Base-by-base conservation (phyloP, 35 echinoderm and acorn worm genomes). In the Ophiothrix spiculata region DNA sequence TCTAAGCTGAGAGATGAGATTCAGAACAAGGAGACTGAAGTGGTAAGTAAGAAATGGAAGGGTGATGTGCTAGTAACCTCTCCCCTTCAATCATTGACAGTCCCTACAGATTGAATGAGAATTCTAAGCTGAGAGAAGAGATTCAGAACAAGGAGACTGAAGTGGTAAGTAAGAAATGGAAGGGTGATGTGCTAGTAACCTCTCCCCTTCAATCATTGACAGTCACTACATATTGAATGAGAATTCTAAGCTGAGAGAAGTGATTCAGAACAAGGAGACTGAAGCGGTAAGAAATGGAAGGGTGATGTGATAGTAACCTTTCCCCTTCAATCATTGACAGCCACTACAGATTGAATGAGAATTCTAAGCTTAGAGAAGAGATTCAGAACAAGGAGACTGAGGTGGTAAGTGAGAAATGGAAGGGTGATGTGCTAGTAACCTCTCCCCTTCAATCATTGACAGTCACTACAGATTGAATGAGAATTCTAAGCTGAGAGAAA, bases 101-200 rank as follows among this genome's bases (percentile, higher is more conserved):
- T n/a, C n/a, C n/a, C n/a, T n/a, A 31, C 90, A 97, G 94, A 90
- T 86, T 97, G 33, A 79, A 83, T 80, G 90, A 97, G 84, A 97
- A 97, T 81, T 75, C 82, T 14, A 92, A 97, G 73, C 37, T 97
- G 79, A 81, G 87, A 83, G 79, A 34, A 73, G 94, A 92, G 37
- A 97, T 97, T 64, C 90, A 97, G 56, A 76, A 87, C 56, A 87
- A 85, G 45, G 94, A 97, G 49, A 90, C 86, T 56, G 84, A 89
- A 74, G 91, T 92, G 83, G 94, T 97, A 79, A 87, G 94, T 85
- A 33, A 31, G 28, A 0, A 17, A 85, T 85, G n/a, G n/a, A n/a
- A n/a, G n/a, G n/a, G n/a, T n/a, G n/a, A n/a, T n/a, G n/a, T n/a
- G n/a, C n/a, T n/a, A n/a, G n/a, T n/a, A n/a, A n/a, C n/a, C n/a